Percentiles rank a stretch among this genome's conserved stretches.
phyloP scores from a whole-genome alignment of 2,888 invertebrate genomes.

The Amphipoea lucens region DNA sequence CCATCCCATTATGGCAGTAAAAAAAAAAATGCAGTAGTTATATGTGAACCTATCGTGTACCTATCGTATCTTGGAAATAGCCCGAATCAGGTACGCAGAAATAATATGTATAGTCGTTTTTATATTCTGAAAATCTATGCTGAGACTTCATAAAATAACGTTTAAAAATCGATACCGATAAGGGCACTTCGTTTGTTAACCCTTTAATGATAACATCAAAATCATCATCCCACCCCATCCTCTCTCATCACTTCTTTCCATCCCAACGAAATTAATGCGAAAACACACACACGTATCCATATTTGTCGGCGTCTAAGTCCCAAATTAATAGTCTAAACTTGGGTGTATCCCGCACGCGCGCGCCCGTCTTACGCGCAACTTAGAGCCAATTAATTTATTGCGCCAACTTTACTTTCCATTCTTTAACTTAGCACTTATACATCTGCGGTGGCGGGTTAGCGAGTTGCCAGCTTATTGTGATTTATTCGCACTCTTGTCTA shows the following conservation, averaged over 20 bases:
- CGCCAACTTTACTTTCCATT: conserved; percentile 88
- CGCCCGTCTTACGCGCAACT: conserved; percentile 82
- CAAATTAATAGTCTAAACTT: conserved; percentile 90
- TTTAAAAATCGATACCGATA: neutral
- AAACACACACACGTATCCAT: conserved; percentile 75
- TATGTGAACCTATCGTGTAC: too few relatives aligned
- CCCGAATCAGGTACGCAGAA: neutral
- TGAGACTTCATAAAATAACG: neutral
- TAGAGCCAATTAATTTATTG: conserved; percentile 89
- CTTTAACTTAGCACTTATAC: conserved; percentile 87
- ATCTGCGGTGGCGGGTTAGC: conserved; percentile 70
- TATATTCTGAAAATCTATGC: neutral
- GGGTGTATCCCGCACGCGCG: conserved; percentile 82
- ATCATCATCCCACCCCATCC: conserved; percentile 1
- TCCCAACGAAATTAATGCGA: conserved; percentile 62
- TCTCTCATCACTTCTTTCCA: conserved; percentile 44
- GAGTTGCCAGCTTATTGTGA: conserved; percentile 75
- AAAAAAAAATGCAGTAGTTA: neutral
- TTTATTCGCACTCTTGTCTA: conserved; percentile 63
- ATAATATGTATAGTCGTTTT: neutral
- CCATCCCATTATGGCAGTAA: conserved; percentile 4
- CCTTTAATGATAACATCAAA: neutral
- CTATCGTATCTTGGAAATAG: neutral
- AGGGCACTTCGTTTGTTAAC: neutral
- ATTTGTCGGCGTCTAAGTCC: conserved; percentile 86